Percentiles rank a stretch among this genome's conserved stretches.
These are phyloP conservation scores for Emmelina monodactyla DNA, from an alignment of 2,888 invertebrate genomes.

Conservation along the genomic window DNA sequence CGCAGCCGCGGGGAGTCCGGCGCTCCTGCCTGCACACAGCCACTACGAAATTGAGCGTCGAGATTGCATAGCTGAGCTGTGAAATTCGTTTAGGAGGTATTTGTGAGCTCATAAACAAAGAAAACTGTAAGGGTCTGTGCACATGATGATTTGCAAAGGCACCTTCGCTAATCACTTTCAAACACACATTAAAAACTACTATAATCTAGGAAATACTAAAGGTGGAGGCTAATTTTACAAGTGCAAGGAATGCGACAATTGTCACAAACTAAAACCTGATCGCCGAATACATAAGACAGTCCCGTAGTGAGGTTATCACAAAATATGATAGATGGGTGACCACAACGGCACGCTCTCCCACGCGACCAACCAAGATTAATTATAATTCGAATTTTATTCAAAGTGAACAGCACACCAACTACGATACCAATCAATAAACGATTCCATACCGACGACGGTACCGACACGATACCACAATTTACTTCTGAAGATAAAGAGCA, in stretches of 20 bases:
- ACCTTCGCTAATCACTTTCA: too few relatives aligned
- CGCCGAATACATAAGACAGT: constrained; percentile 54
- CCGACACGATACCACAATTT: constrained; percentile 62
- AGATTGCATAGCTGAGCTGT: constrained; percentile 45
- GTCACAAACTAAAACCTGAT: constrained; percentile 41
- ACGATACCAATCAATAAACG: constrained; percentile 67
- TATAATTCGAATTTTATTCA: constrained; percentile 68
- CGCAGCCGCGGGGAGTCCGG: constrained; percentile 47
- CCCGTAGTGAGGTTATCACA: constrained; percentile 60
- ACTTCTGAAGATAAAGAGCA: constrained; percentile 53
- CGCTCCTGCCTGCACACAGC: constrained; percentile 38
- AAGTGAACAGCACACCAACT: constrained; percentile 64
- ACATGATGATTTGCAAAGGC: too few relatives aligned
- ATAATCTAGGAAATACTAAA: too few relatives aligned
- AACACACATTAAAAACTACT: too few relatives aligned
- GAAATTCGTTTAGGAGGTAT: too few relatives aligned
- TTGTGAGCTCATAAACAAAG: too few relatives aligned
- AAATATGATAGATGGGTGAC: constrained; percentile 64
- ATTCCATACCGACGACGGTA: constrained; percentile 62
- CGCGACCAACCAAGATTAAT: constrained; percentile 61
- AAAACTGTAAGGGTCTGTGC: too few relatives aligned
- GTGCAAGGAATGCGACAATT: constrained; percentile 21
- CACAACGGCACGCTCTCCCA: constrained; percentile 59
- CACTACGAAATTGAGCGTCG: constrained; percentile 52
- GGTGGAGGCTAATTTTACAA: too few relatives aligned